These are phyloP conservation scores for Catalaphyllia jardinei DNA, from an alignment of 64 coral and sea anemone genomes.

Conservation along the genomic window DNA sequence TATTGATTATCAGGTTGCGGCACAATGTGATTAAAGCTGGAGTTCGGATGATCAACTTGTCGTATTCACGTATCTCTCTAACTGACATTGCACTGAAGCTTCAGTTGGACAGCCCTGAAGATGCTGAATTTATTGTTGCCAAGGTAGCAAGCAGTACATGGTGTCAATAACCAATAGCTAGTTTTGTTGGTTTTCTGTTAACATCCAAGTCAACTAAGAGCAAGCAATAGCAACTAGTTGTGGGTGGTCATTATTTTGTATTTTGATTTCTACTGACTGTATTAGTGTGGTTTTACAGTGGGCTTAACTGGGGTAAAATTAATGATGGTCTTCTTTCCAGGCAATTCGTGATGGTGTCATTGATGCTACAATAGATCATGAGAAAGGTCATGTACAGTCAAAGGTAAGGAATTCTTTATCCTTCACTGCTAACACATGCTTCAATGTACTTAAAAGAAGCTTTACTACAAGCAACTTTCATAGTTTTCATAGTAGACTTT, in stretches of 20 bases:
- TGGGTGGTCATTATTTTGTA: no score
- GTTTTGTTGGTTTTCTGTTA: no score
- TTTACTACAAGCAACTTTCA: no score
- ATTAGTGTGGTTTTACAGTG: no score
- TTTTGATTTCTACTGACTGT: background rate
- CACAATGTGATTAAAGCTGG: conserved; percentile 99
- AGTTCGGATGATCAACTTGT: conserved; percentile 95
- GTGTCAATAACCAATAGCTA: no score
- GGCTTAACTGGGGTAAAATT: background rate
- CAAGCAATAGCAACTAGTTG: background rate
- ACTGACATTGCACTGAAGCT: conserved; percentile 93
- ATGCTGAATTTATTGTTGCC: conserved; percentile 99
- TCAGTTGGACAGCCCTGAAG: conserved; percentile 95
- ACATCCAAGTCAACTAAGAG: no score
- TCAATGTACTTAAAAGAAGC: no score
- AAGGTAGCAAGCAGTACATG: conserved; percentile 54
- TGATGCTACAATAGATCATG: conserved; percentile 97
- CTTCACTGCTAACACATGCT: no score
- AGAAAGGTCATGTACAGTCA: conserved; percentile 93
- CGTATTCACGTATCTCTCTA: conserved; percentile 92
- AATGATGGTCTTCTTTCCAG: conserved; percentile 30
- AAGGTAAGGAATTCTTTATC: conserved; percentile 55
- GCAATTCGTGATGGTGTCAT: conserved; percentile 98
- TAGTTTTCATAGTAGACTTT: no score
- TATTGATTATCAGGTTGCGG: conserved; percentile 55